phyloP scores from a whole-genome alignment of 2,888 invertebrate species.

The Mesorhabditis sp. region DNA sequence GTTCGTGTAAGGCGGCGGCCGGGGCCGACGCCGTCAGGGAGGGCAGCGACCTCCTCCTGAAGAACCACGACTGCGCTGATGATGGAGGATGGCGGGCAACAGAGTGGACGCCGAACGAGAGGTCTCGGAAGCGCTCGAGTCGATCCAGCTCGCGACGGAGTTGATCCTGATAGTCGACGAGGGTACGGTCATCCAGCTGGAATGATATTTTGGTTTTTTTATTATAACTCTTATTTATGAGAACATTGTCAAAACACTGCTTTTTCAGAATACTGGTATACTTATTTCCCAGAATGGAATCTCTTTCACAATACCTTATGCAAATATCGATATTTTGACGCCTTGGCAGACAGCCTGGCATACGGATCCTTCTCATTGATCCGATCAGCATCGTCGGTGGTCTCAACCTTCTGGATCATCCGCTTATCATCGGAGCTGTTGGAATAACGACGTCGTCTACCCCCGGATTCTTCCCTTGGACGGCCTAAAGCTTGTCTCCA shows the following conservation, averaged over 20 bases:
- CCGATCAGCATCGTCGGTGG: constrained; percentile 19
- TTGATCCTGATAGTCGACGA: constrained; percentile 51
- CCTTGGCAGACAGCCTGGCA: constrained; percentile 48
- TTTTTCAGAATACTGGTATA: background rate
- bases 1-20: constrained; percentile 43
- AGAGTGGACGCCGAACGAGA: constrained; percentile 53
- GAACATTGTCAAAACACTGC: too few species aligned
- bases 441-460: constrained; percentile 39
- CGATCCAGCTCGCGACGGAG: constrained; percentile 46
- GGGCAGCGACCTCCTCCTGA: constrained; percentile 52
- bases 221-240: too few species aligned
- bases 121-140: constrained; percentile 49
- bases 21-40: constrained; percentile 45
- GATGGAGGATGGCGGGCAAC: constrained; percentile 53
- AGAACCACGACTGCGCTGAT: constrained; percentile 49
- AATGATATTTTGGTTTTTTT: constrained; percentile 10
- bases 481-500: constrained; percentile 16
- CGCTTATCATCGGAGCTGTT: constrained; percentile 48
- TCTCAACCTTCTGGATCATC: constrained; percentile 45
- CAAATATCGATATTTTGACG: constrained; percentile 48
- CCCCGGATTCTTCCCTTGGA: constrained; percentile 18
- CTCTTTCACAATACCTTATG: constrained; percentile 45
- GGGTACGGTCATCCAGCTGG: constrained; percentile 53
- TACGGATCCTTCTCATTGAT: constrained; percentile 27
- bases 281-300: background rate